phyloP scores from a whole-genome alignment of 2,888 invertebrate species.

The Oxystoma pomonae region DNA sequence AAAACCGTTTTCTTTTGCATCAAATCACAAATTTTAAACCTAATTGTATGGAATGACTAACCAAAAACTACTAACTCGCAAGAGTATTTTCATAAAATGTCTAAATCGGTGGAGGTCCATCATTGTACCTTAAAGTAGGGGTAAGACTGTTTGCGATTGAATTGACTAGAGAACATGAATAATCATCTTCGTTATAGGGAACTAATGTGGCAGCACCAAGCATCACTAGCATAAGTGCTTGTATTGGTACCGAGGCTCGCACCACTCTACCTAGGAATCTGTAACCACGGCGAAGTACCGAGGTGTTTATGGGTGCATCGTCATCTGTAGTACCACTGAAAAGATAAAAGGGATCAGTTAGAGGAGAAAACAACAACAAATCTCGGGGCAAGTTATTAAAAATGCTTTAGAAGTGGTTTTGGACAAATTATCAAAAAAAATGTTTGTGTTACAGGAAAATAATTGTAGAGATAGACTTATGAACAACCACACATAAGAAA shows the following conservation, averaged over 20 bases:
- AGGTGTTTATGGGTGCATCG: conserved; percentile 53
- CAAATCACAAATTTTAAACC: neutral
- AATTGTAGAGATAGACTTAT: too few species aligned
- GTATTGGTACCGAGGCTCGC: conserved; percentile 88
- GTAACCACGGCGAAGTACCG: conserved; percentile 69
- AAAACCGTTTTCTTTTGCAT: conserved; percentile 9
- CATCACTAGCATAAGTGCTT: conserved; percentile 88
- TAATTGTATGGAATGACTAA: conserved; percentile 20
- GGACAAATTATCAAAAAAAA: too few species aligned
- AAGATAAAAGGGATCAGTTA: conserved; percentile 29
- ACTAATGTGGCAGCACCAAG: conserved; percentile 91
- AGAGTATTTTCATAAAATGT: conserved; percentile 8
- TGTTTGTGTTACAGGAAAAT: too few species aligned
- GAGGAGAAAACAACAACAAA: too few species aligned
- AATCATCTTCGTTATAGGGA: conserved; percentile 82
- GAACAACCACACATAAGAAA: too few species aligned
- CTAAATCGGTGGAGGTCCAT: conserved; percentile 91
- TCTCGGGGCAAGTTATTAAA: too few species aligned
- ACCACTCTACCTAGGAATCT: conserved; percentile 87
- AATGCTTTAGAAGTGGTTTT: too few species aligned
- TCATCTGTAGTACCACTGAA: conserved; percentile 39
- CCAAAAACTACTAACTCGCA: conserved; percentile 14
- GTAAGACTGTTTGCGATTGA: conserved; percentile 79
- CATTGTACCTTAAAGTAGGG: conserved; percentile 85
- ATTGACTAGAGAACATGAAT: conserved; percentile 80